Conservation (phyloP, 1,140 invertebrate genomes). For the Ephestia elutella region DNA sequence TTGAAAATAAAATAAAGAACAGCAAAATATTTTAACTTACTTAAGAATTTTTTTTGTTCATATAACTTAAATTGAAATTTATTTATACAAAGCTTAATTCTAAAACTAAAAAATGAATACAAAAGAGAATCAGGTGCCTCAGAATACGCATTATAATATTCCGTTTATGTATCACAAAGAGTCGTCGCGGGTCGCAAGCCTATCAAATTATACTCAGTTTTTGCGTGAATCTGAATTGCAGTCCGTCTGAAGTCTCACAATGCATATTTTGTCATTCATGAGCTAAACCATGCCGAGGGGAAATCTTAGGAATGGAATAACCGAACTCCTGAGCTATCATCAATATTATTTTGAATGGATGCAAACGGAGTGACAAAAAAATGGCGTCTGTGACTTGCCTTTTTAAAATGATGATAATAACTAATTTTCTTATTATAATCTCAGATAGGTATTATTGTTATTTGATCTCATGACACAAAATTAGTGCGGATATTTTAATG, state of each 20-base stretch:
- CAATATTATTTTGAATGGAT: not conserved
- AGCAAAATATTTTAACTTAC: no score
- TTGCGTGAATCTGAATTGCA: not conserved
- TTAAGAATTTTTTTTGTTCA: no score
- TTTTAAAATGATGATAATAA: not conserved
- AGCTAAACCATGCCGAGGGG: not conserved
- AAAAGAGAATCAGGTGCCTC: no score
- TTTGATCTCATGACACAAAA: no score
- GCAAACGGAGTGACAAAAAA: not conserved
- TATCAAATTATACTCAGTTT: not conserved
- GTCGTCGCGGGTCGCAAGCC: not conserved
- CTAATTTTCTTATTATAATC: not conserved
- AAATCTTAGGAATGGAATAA: not conserved
- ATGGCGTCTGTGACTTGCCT: not conserved
- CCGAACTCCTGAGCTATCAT: not conserved
- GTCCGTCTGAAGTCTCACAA: not conserved
- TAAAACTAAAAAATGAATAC: no score
- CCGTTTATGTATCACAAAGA: not conserved
- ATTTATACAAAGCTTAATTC: no score
- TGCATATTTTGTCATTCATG: conserved; percentile 1
- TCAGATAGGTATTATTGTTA: no score
- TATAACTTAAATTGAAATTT: no score
- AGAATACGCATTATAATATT: no score
- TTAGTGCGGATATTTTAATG: no score
- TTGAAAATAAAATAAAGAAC: no score